Evolutionary conservation across 37 sponge, comb jelly and placozoan species (phyloP).

Genomic region (Trichoplax adhaerens): DNA sequence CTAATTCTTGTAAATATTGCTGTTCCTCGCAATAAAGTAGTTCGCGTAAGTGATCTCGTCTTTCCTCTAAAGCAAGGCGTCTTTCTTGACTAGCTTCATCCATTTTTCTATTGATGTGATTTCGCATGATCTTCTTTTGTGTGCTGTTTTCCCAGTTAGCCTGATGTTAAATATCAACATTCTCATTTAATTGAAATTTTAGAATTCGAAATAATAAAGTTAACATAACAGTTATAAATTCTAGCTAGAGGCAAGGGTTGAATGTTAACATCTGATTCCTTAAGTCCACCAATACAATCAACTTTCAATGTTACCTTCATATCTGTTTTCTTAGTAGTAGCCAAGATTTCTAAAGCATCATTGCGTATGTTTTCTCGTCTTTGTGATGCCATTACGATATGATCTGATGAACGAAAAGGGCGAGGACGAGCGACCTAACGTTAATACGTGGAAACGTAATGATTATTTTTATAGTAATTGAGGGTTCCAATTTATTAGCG

Average conservation of each 20-base stretch:
- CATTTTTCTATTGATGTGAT: constrained; percentile 71
- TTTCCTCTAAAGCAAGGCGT: constrained; percentile 55
- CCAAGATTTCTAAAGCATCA: too few species aligned
- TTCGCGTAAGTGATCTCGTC: constrained; percentile 70
- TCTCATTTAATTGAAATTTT: background rate
- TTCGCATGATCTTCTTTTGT: constrained; percentile 76
- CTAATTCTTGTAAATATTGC: constrained; percentile 58
- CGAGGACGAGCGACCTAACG: too few species aligned
- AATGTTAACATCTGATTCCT: background rate
- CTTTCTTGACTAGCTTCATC: constrained; percentile 46
- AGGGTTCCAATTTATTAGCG: too few species aligned
- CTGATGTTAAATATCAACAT: constrained; percentile 15
- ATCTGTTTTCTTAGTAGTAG: too few species aligned
- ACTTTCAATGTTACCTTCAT: background rate
- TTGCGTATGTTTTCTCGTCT: too few species aligned
- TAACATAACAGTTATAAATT: background rate
- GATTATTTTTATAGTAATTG: too few species aligned
- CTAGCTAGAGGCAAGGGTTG: background rate
- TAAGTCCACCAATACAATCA: background rate
- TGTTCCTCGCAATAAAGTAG: constrained; percentile 69
- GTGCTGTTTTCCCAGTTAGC: constrained; percentile 82
- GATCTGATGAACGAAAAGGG: too few species aligned
- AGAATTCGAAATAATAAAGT: too few species aligned
- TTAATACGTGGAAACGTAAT: too few species aligned
- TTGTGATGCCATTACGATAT: too few species aligned